Percentiles rank a stretch among this genome's conserved stretches.
Evolutionary conservation across 2,888 invertebrate genomes (phyloP).

Genomic region (Pediacus dermestoides): DNA sequence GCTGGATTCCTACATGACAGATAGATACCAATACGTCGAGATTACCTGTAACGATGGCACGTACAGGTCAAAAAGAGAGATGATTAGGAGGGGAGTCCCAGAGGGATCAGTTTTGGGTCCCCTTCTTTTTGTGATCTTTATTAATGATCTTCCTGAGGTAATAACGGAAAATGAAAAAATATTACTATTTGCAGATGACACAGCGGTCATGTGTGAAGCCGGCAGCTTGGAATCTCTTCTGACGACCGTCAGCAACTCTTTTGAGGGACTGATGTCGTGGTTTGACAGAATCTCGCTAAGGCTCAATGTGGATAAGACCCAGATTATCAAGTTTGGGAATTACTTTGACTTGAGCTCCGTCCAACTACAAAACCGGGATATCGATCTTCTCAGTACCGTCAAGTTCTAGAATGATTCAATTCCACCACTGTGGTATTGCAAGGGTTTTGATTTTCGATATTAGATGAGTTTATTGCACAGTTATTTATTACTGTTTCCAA

Average conservation of each 20-base stretch:
- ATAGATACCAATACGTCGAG: background rate
- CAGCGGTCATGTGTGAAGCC: background rate
- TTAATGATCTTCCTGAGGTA: background rate
- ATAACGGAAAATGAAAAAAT: background rate
- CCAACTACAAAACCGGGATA: no score
- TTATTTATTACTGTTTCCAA: no score
- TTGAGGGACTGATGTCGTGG: background rate
- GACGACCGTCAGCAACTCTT: background rate
- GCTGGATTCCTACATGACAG: background rate
- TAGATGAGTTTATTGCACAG: no score
- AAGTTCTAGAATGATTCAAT: no score
- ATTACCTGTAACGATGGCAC: background rate
- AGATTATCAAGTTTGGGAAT: constrained; percentile 1
- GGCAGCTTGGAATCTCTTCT: background rate
- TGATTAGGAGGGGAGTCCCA: background rate
- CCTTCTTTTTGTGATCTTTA: background rate
- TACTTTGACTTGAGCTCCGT: no score
- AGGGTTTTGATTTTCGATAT: no score
- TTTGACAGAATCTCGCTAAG: background rate
- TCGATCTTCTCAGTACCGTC: no score
- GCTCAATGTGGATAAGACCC: background rate
- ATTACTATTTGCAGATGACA: constrained; percentile 3
- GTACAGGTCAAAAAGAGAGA: background rate
- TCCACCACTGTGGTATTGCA: no score
- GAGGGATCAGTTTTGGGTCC: constrained; percentile 2